These are phyloP conservation scores for Otis tarda DNA, from an alignment of 2,113 vertebrate genomes.

Conservation along the genomic window DNA sequence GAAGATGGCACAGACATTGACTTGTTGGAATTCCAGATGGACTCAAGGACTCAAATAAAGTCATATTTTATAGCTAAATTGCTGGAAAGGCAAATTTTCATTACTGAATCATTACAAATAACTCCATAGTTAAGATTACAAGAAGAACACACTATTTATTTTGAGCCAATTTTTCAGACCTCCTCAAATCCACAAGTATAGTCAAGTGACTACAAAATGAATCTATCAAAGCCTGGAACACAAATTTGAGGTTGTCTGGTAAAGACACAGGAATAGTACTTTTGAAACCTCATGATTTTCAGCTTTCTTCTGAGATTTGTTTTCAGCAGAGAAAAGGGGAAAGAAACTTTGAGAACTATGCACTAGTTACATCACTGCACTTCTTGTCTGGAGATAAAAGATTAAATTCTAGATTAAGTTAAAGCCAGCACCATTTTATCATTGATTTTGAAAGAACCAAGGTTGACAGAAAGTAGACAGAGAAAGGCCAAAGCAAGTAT, in stretches of 20 bases:
- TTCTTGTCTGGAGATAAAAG: not conserved
- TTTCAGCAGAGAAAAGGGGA: not conserved
- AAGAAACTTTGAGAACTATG: not conserved
- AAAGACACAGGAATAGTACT: not conserved
- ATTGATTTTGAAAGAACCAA: not conserved
- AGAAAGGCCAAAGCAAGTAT: not conserved
- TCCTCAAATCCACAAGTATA: not conserved
- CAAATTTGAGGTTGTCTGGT: not conserved
- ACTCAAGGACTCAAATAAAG: not conserved
- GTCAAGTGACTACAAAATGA: not conserved
- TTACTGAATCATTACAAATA: not conserved
- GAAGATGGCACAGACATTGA: not conserved
- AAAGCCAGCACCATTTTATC: not conserved
- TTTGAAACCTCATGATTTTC: not conserved
- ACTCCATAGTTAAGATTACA: not conserved
- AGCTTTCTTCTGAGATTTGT: not conserved
- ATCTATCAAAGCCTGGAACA: not conserved
- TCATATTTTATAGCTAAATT: not conserved
- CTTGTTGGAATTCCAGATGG: not conserved
- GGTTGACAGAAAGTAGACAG: not conserved
- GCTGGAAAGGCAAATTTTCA: not conserved
- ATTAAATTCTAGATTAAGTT: not conserved
- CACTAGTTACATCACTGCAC: not conserved
- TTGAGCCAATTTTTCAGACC: not conserved
- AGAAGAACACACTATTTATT: not conserved